Percentiles rank a stretch among this genome's conserved stretches.
Conservation (phyloP, 2,113 vertebrate genomes). For the Petromus typicus region DNA sequence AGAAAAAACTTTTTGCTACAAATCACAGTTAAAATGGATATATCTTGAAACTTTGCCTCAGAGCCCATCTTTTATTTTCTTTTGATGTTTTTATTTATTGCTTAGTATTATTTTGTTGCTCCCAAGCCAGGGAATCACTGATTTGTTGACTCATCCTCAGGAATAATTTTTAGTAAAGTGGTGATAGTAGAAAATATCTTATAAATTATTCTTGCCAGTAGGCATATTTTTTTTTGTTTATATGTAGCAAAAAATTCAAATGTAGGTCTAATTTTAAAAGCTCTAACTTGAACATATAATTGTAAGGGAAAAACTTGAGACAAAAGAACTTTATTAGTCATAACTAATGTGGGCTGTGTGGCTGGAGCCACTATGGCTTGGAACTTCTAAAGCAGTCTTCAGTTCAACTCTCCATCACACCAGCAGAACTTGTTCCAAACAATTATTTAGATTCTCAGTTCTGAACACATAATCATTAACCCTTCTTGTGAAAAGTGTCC, state of each 20-base stretch:
- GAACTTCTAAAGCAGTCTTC: neutral
- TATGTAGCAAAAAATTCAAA: slow-evolving; percentile 21
- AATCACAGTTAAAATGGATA: neutral
- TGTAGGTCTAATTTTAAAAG: neutral
- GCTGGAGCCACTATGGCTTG: neutral
- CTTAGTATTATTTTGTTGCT: neutral
- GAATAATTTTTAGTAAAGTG: neutral
- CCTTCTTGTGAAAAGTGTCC: neutral
- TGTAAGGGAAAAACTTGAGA: neutral
- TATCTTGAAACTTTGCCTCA: neutral
- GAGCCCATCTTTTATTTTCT: slow-evolving; percentile 30
- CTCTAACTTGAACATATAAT: neutral
- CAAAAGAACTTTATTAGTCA: neutral
- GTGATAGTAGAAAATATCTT: neutral
- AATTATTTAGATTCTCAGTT: neutral
- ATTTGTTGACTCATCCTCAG: neutral
- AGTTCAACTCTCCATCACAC: neutral
- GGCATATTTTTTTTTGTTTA: neutral
- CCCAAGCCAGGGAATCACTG: neutral
- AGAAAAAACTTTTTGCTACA: slow-evolving; percentile 18
- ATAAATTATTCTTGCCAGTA: neutral
- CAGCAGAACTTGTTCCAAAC: neutral
- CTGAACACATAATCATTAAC: neutral
- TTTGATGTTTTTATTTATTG: neutral
- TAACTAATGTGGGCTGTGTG: neutral